Evolutionary conservation across 1,140 invertebrate species (phyloP), one percentile per base, ranked within the genome.

Genomic region (Eumaeus atala): DNA sequence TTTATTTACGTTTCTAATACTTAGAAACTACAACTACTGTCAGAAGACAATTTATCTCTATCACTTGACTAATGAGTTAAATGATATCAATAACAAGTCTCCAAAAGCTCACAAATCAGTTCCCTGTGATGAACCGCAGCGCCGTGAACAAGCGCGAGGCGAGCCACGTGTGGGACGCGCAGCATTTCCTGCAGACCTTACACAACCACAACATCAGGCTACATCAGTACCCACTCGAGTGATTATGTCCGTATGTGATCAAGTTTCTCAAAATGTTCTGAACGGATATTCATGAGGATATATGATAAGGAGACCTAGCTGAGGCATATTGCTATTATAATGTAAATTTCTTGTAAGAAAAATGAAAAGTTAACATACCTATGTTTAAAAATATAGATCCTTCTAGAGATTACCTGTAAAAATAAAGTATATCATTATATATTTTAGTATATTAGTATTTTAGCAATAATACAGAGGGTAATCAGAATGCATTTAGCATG

Each of bases 21-120:
- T n/a, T n/a, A n/a, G n/a, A n/a, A n/a, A n/a, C n/a, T n/a, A n/a
- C n/a, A n/a, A n/a, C n/a, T n/a, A n/a, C n/a, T n/a, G n/a, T n/a
- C n/a, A n/a, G n/a, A n/a, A n/a, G n/a, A n/a, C n/a, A n/a, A n/a
- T n/a, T n/a, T n/a, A n/a, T n/a, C n/a, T n/a, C n/a, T n/a, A n/a
- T n/a, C n/a, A n/a, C n/a, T n/a, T n/a, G n/a, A n/a, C n/a, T n/a
- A n/a, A n/a, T n/a, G n/a, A n/a, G n/a, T n/a, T n/a, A n/a, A n/a
- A n/a, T n/a, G n/a, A n/a, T n/a, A n/a, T n/a, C n/a, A n/a, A n/a
- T n/a, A n/a, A n/a, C n/a, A n/a, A n/a, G n/a, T n/a, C n/a, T n/a
- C n/a, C n/a, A n/a, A n/a, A 87, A 82, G 85, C 86, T 87, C 55
- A 60, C 48, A 9, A 78, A 86, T 54, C 76, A 87, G 51, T 68